Base-by-base conservation (phyloP, 2,797 vertebrate species). In the Cottoperca gobio region DNA sequence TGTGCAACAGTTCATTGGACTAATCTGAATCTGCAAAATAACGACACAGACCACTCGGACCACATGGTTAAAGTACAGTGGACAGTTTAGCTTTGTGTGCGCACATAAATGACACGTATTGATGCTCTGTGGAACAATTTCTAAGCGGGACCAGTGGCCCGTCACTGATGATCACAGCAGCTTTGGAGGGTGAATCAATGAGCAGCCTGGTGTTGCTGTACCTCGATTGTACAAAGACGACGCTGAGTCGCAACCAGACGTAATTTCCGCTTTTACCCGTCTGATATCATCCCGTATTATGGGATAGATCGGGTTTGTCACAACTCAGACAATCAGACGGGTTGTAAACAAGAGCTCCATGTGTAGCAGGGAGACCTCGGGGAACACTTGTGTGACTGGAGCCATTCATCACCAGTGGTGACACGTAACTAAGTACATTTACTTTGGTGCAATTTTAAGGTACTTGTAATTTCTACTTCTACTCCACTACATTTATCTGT, bases 51-150 rank as follows among this genome's bases (percentile, higher is more conserved):
- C 6, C 39, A 8, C n/a, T 33, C 31, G 8, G 31, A 33, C 7
- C 31, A 33, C 31, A 33, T 33, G 35, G 59, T 40, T 54, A 19
- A 70, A 48, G 59, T 19, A 3, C 72, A 49, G 62, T 1, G 31
- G 50, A 82, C 87, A 84, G 82, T 73, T 85, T 66, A 46, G 39
- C 84, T 80, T 82, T 90, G 86, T 89, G 70, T 76, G 33, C 61
- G 49, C 23, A 13, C 75, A 63, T 72, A 67, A 88, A 86, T 54
- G 86, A 88, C 46, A 63, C 37, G 50, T 83, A 69, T 79, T 82
- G 77, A 78, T 48, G 69, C 55, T 79, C 55, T 63, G 17, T 60
- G 78, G 66, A 23, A 65, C 65, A 9, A 59, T 68, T 64, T 3
- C 26, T 66, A 6, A 21, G 43, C 4, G 2, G 43, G 23, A 42